Evolutionary conservation across 2,888 invertebrate species (phyloP).

Genomic region (Drosophila barbarae): DNA sequence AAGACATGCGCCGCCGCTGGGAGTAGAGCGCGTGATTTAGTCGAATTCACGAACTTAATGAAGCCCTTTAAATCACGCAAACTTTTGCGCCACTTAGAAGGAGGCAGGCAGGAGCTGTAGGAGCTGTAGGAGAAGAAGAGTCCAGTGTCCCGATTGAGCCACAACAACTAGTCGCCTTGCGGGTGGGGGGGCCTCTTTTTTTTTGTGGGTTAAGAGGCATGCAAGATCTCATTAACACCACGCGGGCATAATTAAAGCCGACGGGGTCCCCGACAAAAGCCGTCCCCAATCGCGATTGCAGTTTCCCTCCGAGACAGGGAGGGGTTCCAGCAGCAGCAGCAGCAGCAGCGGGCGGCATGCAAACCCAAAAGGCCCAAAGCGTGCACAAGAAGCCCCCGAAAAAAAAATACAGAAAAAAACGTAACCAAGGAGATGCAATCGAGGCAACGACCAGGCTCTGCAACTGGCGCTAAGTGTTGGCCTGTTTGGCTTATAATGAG

Average conservation of each 20-base stretch:
- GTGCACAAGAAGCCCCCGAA: conserved; percentile 25
- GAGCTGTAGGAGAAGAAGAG: neutral
- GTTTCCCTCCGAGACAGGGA: conserved; percentile 7
- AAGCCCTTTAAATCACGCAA: conserved; percentile 81
- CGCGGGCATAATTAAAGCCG: conserved; percentile 77
- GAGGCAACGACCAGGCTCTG: conserved; percentile 52
- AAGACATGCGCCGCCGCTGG: conserved; percentile 69
- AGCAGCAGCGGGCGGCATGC: conserved; percentile 37
- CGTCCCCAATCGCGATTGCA: conserved; percentile 74
- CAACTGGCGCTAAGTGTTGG: conserved; percentile 69
- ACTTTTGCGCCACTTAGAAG: conserved; percentile 74
- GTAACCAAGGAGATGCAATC: conserved; percentile 59
- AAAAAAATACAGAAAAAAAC: conserved; percentile 21
- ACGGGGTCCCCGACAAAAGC: conserved; percentile 52
- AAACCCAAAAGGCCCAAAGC: conserved; percentile 35
- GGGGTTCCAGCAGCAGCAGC: conserved; percentile 3
- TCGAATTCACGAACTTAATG: conserved; percentile 81
- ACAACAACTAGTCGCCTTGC: conserved; percentile 67
- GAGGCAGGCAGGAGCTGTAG: conserved; percentile 38
- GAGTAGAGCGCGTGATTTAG: conserved; percentile 79
- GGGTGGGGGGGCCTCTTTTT: conserved; percentile 28
- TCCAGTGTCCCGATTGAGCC: conserved; percentile 57
- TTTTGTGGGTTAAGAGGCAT: conserved; percentile 36
- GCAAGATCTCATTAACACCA: conserved; percentile 79
- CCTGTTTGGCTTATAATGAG: conserved; percentile 59